These are phyloP conservation scores for Conops quadrifasciatus DNA, from an alignment of 2,888 invertebrate genomes.

Conservation along the genomic window DNA sequence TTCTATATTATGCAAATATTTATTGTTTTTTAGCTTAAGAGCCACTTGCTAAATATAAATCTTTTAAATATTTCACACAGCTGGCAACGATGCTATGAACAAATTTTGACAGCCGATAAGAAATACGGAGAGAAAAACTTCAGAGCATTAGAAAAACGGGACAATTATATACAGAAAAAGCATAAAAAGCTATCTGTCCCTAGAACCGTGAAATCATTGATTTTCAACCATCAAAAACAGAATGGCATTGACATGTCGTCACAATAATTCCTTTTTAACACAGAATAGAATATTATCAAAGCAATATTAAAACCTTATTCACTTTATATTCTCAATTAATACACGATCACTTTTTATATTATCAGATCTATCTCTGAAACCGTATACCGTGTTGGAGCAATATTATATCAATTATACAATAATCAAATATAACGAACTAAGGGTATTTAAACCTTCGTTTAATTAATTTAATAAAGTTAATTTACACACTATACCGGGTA, in stretches of 20 bases:
- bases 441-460: no score
- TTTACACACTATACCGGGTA: no score
- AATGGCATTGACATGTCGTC: not conserved
- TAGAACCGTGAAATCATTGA: conserved; percentile 21
- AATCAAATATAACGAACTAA: no score
- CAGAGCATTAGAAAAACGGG: conserved; percentile 1
- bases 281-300: not conserved
- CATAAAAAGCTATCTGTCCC: conserved; percentile 13
- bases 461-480: no score
- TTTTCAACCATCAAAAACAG: conserved; percentile 15
- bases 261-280: not conserved
- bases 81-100: conserved; percentile 17
- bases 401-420: no score
- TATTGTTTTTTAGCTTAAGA: not conserved
- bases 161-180: conserved; percentile 4
- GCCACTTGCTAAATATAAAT: not conserved
- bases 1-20: no score
- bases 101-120: conserved; percentile 4
- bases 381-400: no score
- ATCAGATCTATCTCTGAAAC: no score
- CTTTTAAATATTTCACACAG: not conserved
- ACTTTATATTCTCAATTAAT: not conserved
- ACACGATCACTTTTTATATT: not conserved
- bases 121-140: not conserved
- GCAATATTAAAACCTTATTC: not conserved